phyloP scores from a whole-genome alignment of 2,797 vertebrate species.

The Rachycentron canadum region DNA sequence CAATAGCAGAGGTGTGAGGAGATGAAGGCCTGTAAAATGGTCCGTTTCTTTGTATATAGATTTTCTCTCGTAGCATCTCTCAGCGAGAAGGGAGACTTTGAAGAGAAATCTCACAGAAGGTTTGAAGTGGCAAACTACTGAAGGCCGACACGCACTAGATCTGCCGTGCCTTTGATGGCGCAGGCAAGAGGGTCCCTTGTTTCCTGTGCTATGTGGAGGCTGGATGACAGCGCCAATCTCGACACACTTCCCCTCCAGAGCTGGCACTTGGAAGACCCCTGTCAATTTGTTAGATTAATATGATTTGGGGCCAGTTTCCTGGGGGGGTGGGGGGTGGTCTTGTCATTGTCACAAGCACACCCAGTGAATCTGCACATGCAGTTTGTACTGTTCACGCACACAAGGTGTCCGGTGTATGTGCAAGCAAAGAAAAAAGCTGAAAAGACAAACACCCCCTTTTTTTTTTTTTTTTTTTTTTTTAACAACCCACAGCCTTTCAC shows the following conservation, averaged over 20 bases:
- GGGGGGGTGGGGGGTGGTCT: constrained; percentile 38
- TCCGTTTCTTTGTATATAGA: background rate
- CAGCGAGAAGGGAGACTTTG: constrained; percentile 53
- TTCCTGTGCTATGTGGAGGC: constrained; percentile 66
- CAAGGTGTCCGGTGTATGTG: background rate
- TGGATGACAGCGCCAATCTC: constrained; percentile 71
- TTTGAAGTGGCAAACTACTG: constrained; percentile 70
- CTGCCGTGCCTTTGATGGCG: constrained; percentile 77
- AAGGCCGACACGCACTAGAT: constrained; percentile 51
- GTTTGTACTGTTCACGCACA: background rate
- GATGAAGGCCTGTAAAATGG: background rate
- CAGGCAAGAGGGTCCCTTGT: constrained; percentile 57
- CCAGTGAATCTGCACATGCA: background rate
- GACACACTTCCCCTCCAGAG: constrained; percentile 61
- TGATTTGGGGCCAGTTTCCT: constrained; percentile 69
- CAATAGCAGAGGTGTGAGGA: background rate
- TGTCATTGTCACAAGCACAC: constrained; percentile 43
- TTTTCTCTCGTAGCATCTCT: constrained; percentile 24
- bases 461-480: background rate
- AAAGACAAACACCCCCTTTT: too few relatives aligned
- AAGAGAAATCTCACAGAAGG: constrained; percentile 39
- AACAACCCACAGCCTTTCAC: constrained; percentile 36
- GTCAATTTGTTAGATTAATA: constrained; percentile 72
- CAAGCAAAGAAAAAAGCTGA: too few relatives aligned
- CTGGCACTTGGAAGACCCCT: constrained; percentile 75